Evolutionary conservation across 2,113 vertebrate species (phyloP), one percentile per base, ranked within the genome.

Genomic region (Dunckerocampus dactyliophorus): DNA sequence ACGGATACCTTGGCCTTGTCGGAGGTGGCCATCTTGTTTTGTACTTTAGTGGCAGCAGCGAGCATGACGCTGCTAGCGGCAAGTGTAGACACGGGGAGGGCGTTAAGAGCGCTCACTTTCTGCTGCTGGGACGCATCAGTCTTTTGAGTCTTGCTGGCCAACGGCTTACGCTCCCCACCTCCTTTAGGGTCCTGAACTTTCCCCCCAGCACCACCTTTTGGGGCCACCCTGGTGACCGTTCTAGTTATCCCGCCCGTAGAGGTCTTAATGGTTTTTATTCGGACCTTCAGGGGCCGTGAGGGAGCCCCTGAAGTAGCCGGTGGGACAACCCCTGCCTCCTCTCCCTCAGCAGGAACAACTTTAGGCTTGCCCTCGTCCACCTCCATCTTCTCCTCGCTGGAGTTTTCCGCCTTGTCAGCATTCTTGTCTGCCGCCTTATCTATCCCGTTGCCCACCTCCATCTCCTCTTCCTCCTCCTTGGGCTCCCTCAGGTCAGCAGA

Each of bases 11-110:
- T 83, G 0, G 86, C 54, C 65, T 85, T 87, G 21, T 94, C 94
- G 1, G 92, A 90, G 0, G 87, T 88, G 34, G 91, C 91, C 0
- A 96, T 92, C 45, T 97, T 98, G 53, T 95, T 96, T 81, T 96
- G 94, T 7, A 92, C 95, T 74, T 95, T 96, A 0, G 94, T 98
- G 74, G 96, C 96, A 0, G 96, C 96, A 45, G 95, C 94, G 0
- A 98, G 85, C 96, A 99, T 98, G 70, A 95, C 95, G 0, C 93
- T 95, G 83, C 96, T 98, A 69, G 96, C 96, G 89, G 94, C 85
- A 78, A 92, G 85, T 0, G 95, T 91, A 22, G 93, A 93, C 60
- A 95, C 93, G 0, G 96, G 95, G 47, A 98, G 71, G 31, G 95
- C 71, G 1, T 84, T 91, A 0, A 94, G 88, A 1, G 92, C 90